Base-by-base conservation (phyloP, 2,113 vertebrate genomes). In the Tricholaema leucomelas region DNA sequence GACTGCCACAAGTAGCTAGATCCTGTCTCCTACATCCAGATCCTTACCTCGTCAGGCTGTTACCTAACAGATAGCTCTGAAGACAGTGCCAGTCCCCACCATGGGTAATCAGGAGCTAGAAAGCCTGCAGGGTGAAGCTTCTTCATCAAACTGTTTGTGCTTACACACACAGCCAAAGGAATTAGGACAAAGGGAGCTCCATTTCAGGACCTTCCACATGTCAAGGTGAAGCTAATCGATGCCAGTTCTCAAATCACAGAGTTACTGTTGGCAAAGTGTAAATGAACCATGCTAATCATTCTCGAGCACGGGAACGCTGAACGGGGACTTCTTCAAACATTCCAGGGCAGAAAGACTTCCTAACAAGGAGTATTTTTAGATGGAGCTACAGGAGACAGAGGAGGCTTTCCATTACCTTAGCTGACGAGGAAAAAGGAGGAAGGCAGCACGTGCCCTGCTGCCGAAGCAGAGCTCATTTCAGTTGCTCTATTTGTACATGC, bases 261-360 rank as follows among this genome's bases (percentile, higher is more conserved):
- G 92, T 91, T 74, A 91, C 86, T 90, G 86, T 58, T 94, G 91
- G 92, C 86, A 85, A 97, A 96, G 91, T 91, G 94, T 69, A 95
- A 95, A 94, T 78, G 75, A 95, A 67, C 48, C 65, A 87, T 3
- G 11, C 56, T 91, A 90, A 89, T 88, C 33, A 87, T 76, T 91
- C 72, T 69, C 70, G 66, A 95, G 66, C 75, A 90, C 18, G 36
- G 58, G 77, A 81, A 85, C 77, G 46, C 8, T 27, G 65, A 78
- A 79, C 0, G 0, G 61, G 25, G 74, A 81, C 71, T 60, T 92
- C 85, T 85, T 94, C 70, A 96, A 95, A 94, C 70, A 81, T 93
- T 87, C 75, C 50, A 79, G 72, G 44, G 46, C 35, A 87, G 40
- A 91, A 91, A 73, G 83, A 69, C 63, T 90, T 90, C 48, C 2